phyloP scores from a whole-genome alignment of 2,113 vertebrate species.

The Phalacrocorax pelagicus region DNA sequence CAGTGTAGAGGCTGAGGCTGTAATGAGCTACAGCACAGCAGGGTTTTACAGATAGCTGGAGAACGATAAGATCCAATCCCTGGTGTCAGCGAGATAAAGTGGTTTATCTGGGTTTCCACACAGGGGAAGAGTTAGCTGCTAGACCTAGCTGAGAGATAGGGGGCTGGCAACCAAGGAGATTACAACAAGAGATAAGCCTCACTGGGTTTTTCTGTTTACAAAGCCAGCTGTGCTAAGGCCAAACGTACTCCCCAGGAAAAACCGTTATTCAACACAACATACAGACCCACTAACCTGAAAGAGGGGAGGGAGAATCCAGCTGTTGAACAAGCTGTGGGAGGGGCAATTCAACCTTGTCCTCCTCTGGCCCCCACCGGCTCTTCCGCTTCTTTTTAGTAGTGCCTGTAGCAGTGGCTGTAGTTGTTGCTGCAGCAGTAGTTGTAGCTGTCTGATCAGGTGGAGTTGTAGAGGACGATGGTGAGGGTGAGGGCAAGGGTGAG shows the following conservation, averaged over 20 bases:
- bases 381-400: conserved; percentile 88
- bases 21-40: not conserved
- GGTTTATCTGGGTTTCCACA: not conserved
- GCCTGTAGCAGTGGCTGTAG: not conserved
- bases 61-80: not conserved
- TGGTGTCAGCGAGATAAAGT: not conserved
- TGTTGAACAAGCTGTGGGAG: conserved; percentile 71
- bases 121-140: not conserved
- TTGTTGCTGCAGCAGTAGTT: not conserved
- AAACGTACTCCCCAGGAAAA: not conserved
- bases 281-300: conserved; percentile 64
- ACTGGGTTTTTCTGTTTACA: not conserved
- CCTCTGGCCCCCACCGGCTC: conserved; percentile 94
- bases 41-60: not conserved
- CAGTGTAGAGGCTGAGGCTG: not conserved
- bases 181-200: not conserved
- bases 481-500: not conserved
- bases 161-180: not conserved
- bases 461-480: not conserved
- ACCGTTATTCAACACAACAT: not conserved
- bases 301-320: conserved; percentile 68
- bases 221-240: not conserved
- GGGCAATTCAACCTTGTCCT: conserved; percentile 88
- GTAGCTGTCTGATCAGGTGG: not conserved
- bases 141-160: not conserved